Evolutionary conservation across 2,113 vertebrate genomes (phyloP), one percentile per base, ranked within the genome.

Genomic region (Heterocephalus glaber): DNA sequence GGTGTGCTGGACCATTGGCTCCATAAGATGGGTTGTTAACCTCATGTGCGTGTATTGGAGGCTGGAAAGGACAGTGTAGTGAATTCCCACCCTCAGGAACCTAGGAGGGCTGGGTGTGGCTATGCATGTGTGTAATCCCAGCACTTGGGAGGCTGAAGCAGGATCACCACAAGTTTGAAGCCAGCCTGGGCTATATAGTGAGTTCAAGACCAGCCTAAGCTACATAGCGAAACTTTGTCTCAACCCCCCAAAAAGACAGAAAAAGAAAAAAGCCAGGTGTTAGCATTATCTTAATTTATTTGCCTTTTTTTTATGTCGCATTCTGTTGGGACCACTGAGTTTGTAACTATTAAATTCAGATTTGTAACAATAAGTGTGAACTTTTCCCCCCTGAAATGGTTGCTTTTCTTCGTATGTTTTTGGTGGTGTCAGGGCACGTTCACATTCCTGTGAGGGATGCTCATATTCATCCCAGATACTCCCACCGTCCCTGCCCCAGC

Each of bases 51-150:
- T 96, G 89, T 97, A 97, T 12, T 94, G 66, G 76, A 96, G 90
- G 90, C 77, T 95, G 88, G 95, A 97, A 96, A 99, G 99, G 94
- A 90, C 99, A 54, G 98, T 99, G 96, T 99, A 99, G 11, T 98
- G 98, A 89, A 99, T 99, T 95, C 99, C 99, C 52, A 99, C 99
- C 60, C 99, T 99, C 38, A 98, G 98, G 96, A 99, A 98, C 74
- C 98, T 99, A 0, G 96, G 0, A 98, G 98, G 38, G 14, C 28
- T 3, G 38, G 26, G 41, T 24, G 13, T 76, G 44, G 13, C 30
- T 12, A 41, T 76, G 72, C 41, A 76, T 5, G 47, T 24, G 5
- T 47, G 24, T 76, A 76, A 76, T 76, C 26, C 72, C 26, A 76
- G 41, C 68, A 70, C 3, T 70, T 10, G n/a, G n/a, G n/a, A 20